Evolutionary conservation across 2,113 vertebrate species (phyloP), one percentile per base, ranked within the genome.

Genomic region (Larimichthys crocea): DNA sequence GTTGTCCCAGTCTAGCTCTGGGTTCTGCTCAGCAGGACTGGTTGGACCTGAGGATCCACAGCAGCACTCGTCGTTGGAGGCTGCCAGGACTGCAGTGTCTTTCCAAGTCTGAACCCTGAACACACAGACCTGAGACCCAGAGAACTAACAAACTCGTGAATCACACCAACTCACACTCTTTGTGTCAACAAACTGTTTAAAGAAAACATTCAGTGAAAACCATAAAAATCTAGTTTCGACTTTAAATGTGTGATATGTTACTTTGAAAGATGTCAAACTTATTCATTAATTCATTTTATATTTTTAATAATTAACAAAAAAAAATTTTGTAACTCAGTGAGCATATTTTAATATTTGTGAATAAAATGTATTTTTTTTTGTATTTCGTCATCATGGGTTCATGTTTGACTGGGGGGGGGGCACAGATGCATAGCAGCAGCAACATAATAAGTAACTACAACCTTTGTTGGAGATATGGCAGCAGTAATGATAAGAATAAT

Each of bases 11-110:
- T 79, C 11, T 65, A 3, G 82, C 67, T 42, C 75, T 91, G 61
- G 90, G 88, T 10, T 55, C 78, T 1, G 56, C 66, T 71, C 91
- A 91, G 73, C 87, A 87, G 77, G 87, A 91, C 0, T 92, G 91
- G 91, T 50, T 92, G 35, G 85, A 92, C 86, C 78, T 92, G 62
- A 88, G 91, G 82, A 84, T 88, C 73, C 87, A 90, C 24, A 83
- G 50, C 42, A 76, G 48, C 1, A 12, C 72, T 14, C 80, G 66
- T 10, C 84, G 84, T 10, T 92, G 91, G 91, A 81, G 84, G 80
- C 70, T 92, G 48, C 88, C 85, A 0, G 82, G 83, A 63, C 81
- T 92, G 35, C 87, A 66, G 9, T 90, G 91, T 82, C 80, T 92
- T 1, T 90, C 72, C 1, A 83, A 85, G 70, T 82, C 87, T 52